Base-by-base conservation (phyloP, 2,888 invertebrate genomes). In the Tinea pellionella region DNA sequence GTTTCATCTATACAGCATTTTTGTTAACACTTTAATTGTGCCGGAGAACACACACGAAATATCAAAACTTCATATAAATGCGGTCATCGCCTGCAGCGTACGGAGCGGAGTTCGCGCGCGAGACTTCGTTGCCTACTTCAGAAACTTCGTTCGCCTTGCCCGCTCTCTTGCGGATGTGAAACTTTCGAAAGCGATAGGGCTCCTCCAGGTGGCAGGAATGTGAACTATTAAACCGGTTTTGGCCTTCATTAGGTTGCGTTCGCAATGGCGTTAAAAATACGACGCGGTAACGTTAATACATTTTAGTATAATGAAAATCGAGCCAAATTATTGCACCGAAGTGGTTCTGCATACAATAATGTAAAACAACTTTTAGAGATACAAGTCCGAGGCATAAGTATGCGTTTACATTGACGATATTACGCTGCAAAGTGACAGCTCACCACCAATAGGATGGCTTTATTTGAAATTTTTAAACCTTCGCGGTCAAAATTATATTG, bases 101-200 rank as follows among this genome's bases (percentile, higher is more conserved):
- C 82, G 74, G 73, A 80, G 80, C 82, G 74, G 73, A 80, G 80
- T 80, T 81, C 84, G 82, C 83, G 84, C 83, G 81, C 84, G 82
- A 80, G 78, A 82, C 83, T 79, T 80, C 80, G 51, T 77, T 74
- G 77, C 80, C 81, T 82, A 78, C 80, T 81, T 80, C 72, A 12
- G 53, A 47, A 30, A 68, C 71, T 68, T 72, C 69, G 70, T 77
- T 75, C 69, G 65, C 67, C 70, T 80, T 77, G 77, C 85, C n/a
- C 86, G 81, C 85, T 85, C 86, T 83, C 86, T 86, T 53, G 78
- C 85, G 86, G 87, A 87, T 86, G 84, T 85, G 80, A 86, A 87
- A 87, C 87, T 87, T 87, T 87, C 86, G 85, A 87, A 87, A 87
- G 82, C 81, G 76, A 78, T 37, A 74, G 67, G 67, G 71, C 82